Evolutionary conservation across 2,113 vertebrate species (phyloP).

Genomic region (Tupaia tana): DNA sequence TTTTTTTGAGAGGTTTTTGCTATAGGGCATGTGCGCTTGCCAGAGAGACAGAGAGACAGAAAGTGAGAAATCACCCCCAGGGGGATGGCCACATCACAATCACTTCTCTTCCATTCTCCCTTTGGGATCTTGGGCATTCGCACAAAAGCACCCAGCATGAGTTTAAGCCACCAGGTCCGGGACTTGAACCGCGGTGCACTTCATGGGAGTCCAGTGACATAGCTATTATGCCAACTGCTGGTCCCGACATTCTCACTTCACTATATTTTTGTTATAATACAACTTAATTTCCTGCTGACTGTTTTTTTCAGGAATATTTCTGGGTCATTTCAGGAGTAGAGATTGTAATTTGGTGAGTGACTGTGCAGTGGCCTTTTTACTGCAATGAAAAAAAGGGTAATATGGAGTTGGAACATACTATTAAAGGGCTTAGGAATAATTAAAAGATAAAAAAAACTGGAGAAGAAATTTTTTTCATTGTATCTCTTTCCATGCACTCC

Average conservation of each 20-base stretch:
- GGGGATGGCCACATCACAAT: too few species aligned
- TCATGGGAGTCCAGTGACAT: too few species aligned
- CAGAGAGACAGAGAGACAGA: too few species aligned
- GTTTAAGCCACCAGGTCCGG: too few species aligned
- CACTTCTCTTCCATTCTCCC: too few species aligned
- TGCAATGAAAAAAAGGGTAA: slow-evolving; percentile 48
- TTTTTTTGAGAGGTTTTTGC: not conserved
- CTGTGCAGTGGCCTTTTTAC: slow-evolving; percentile 54
- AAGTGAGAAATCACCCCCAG: too few species aligned
- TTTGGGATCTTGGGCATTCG: too few species aligned
- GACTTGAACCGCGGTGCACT: too few species aligned
- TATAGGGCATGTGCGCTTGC: too few species aligned
- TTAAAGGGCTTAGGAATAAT: slow-evolving; percentile 65
- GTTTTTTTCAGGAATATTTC: slow-evolving; percentile 66
- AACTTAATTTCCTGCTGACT: slow-evolving; percentile 72
- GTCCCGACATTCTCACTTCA: slow-evolving; percentile 25
- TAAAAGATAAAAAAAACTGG: slow-evolving; percentile 65
- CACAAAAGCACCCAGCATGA: too few species aligned
- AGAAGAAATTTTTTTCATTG: slow-evolving; percentile 63
- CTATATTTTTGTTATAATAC: slow-evolving; percentile 72
- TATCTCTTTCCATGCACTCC: slow-evolving; percentile 76
- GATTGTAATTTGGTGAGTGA: slow-evolving; percentile 62
- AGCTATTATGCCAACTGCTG: too few species aligned
- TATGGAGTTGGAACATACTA: slow-evolving; percentile 57
- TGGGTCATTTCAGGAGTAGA: slow-evolving; percentile 64